Evolutionary conservation across 1,140 invertebrate genomes (phyloP), one percentile per base, ranked within the genome.

Genomic region (Drosophila sulfurigaster): DNA sequence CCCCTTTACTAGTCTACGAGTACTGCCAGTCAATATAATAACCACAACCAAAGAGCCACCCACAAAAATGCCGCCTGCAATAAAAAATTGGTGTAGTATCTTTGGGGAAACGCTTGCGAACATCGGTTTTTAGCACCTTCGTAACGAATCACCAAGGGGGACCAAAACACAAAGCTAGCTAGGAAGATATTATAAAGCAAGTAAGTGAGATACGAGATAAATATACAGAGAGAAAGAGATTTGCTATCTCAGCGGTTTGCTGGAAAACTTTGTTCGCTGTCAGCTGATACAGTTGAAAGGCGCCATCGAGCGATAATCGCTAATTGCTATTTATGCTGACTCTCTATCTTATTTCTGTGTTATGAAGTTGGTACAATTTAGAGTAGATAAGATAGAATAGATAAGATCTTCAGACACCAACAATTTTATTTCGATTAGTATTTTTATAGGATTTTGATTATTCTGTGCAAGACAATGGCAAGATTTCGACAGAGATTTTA

Each of bases 21-120:
- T 25, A 25, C 20, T 25, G 20, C 20, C 20, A 25, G 20, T 25
- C 20, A 25, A 25, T 25, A 25, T 25, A 25, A 25, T 32, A 32
- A 46, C 41, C n/a, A 15, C 45, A 35, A 5, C 5, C 8, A 11
- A 49, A 5, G 13, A 20, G 41, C 43, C 58, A 38, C 46, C 46
- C 59, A 49, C 46, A 51, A 49, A 16, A 13, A 11, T 41, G 10
- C 3, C 45, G 56, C 67, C 48, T 49, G 54, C 58, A 59, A 71
- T 86, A 71, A 86, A 82, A 76, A 85, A 77, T 73, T 76, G 77
- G 35, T 38, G 35, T 45, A 46, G 60, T 56, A 73, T 58, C 75
- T 72, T 25, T 25, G 20, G 20, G 20, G 58, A 60, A 45, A 67
- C 58, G 63, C 52, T 67, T 64, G 58, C 38, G 35, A 82, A 56